These are phyloP conservation scores for Phenacoccus solenopsis DNA, from an alignment of 1,140 invertebrate species.

Conservation along the genomic window DNA sequence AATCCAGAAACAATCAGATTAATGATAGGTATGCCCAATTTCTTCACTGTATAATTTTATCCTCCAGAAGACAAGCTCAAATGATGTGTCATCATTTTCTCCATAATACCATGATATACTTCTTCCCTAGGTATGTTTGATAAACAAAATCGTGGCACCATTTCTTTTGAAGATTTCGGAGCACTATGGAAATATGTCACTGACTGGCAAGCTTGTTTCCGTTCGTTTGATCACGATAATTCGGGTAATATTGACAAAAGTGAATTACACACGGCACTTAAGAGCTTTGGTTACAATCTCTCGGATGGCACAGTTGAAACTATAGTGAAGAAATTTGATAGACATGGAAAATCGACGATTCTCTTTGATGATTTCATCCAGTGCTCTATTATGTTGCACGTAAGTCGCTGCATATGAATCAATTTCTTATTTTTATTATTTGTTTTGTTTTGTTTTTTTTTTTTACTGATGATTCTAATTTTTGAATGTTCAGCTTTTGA, in stretches of 20 bases:
- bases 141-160: constrained; percentile 72
- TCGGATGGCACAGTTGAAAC: constrained; percentile 68
- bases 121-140: constrained; percentile 71
- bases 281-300: constrained; percentile 85
- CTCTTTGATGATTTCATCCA: constrained; percentile 99
- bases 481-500: constrained; percentile 65
- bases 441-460: background rate
- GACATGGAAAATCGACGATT: constrained; percentile 72
- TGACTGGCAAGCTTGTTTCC: constrained; percentile 95
- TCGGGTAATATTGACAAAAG: constrained; percentile 89
- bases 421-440: background rate
- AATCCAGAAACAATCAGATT: constrained; percentile 92
- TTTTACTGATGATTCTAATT: background rate
- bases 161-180: constrained; percentile 90
- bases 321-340: constrained; percentile 85
- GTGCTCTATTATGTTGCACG: constrained; percentile 82
- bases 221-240: constrained; percentile 84
- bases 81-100: background rate
- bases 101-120: background rate
- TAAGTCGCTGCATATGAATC: constrained; percentile 48
- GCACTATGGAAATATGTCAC: constrained; percentile 95
- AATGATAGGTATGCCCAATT: constrained; percentile 68
- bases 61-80: background rate
- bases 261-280: constrained; percentile 81
- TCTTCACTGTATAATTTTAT: constrained; percentile 1